Percentiles rank a stretch among this genome's conserved stretches.
Conservation (phyloP, 2,797 vertebrate species). For the Sphenopsis melanotis region DNA sequence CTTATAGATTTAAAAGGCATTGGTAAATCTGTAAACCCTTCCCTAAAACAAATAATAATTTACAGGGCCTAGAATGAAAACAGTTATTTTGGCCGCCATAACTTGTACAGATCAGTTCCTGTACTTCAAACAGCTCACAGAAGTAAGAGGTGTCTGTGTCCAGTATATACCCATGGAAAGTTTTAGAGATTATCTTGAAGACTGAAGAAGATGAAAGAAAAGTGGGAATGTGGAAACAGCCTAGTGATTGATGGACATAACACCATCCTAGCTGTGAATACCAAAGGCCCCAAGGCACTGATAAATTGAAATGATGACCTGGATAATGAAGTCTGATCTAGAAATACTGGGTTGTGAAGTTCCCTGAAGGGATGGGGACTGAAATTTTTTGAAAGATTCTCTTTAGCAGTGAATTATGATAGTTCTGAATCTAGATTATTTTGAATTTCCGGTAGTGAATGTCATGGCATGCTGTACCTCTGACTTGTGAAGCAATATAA, state of each 20-base stretch:
- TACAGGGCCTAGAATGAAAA: neutral
- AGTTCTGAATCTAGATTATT: conserved; percentile 12
- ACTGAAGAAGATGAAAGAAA: conserved; percentile 36
- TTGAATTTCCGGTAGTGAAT: conserved; percentile 35
- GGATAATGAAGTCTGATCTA: conserved; percentile 55
- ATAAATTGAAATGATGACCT: conserved; percentile 67
- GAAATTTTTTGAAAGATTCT: conserved; percentile 29
- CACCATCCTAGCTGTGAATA: conserved; percentile 38
- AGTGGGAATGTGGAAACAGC: neutral
- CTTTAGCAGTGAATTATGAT: conserved; percentile 35
- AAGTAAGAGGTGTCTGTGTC: neutral
- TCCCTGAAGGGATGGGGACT: conserved; percentile 14
- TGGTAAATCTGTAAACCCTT: neutral
- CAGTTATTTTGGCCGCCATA: neutral
- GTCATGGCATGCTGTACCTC: neutral
- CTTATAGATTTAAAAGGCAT: neutral
- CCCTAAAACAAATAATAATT: neutral
- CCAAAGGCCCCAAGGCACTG: conserved; percentile 36
- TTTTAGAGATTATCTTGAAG: neutral
- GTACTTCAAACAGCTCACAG: neutral
- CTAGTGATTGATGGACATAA: conserved; percentile 55
- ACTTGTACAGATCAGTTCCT: neutral
- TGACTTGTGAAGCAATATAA: neutral
- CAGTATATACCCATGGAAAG: neutral
- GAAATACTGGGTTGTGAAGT: conserved; percentile 43